Evolutionary conservation across 2,888 invertebrate genomes (phyloP).

Genomic region (Drosophila paramelanica): DNA sequence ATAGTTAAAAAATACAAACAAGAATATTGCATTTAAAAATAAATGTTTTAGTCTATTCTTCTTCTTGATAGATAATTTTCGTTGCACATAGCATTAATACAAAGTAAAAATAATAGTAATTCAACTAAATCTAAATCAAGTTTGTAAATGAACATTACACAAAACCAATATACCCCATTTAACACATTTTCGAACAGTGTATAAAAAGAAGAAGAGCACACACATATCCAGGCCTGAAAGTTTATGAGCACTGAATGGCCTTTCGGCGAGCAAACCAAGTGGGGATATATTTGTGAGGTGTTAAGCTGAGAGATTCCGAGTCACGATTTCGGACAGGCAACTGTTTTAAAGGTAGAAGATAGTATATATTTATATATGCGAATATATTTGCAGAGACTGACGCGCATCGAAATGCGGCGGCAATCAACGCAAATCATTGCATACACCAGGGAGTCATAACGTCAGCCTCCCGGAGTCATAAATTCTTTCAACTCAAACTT

Average conservation of each 20-base stretch:
- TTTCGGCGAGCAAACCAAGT: conserved; percentile 20
- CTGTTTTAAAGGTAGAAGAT: conserved; percentile 2
- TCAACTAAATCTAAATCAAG: too few relatives aligned
- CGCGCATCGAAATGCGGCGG: conserved; percentile 20
- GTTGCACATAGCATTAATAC: too few relatives aligned
- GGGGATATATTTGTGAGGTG: neutral
- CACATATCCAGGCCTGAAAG: conserved; percentile 18
- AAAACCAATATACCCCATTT: neutral
- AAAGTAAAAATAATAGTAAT: too few relatives aligned
- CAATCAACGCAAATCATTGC: conserved; percentile 44
- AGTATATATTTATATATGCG: neutral
- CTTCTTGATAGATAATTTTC: too few relatives aligned
- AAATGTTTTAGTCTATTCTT: too few relatives aligned
- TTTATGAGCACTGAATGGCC: conserved; percentile 38
- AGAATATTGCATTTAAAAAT: too few relatives aligned
- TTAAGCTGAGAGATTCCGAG: conserved; percentile 31
- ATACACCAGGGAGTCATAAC: conserved; percentile 47
- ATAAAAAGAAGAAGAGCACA: neutral
- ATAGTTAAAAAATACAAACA: too few relatives aligned
- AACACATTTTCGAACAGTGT: neutral
- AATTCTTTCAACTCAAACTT: conserved; percentile 21
- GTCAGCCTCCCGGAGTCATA: conserved; percentile 19
- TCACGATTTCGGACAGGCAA: conserved; percentile 10
- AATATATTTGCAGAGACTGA: conserved; percentile 1
- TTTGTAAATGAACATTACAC: too few relatives aligned